Evolutionary conservation across 2,113 vertebrate species (phyloP).

Genomic region (Periophthalmus modestus): DNA sequence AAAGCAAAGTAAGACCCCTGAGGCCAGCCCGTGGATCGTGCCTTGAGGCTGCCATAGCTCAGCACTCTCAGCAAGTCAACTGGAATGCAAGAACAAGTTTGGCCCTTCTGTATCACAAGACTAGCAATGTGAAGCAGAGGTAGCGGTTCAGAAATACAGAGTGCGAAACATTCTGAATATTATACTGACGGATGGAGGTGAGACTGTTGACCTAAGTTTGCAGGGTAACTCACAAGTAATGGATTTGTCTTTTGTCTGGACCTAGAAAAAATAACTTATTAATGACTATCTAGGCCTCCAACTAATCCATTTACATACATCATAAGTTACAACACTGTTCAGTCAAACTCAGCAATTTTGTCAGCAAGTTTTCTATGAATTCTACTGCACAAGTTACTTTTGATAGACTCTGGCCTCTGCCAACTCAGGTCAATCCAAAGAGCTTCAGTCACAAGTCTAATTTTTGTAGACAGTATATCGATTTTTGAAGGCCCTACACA

Average conservation of each 20-base stretch:
- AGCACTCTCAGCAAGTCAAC: slow-evolving; percentile 68
- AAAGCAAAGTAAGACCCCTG: slow-evolving; percentile 63
- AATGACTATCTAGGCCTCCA: not conserved
- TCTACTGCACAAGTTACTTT: not conserved
- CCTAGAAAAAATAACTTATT: not conserved
- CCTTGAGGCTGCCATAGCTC: slow-evolving; percentile 52
- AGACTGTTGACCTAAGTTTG: not conserved
- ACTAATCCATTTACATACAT: not conserved
- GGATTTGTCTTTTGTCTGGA: not conserved
- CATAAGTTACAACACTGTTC: not conserved
- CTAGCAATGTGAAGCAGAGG: slow-evolving; percentile 12
- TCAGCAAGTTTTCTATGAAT: not conserved
- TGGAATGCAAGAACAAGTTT: slow-evolving; percentile 36
- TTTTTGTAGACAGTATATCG: too few relatives aligned
- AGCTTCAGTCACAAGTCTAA: not conserved
- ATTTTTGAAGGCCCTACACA: too few relatives aligned
- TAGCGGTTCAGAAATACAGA: not conserved
- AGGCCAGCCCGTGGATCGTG: slow-evolving; percentile 59
- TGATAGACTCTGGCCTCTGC: not conserved
- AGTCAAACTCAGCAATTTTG: not conserved
- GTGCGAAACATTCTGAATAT: not conserved
- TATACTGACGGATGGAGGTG: not conserved
- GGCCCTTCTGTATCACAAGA: slow-evolving; percentile 15
- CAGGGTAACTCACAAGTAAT: not conserved
- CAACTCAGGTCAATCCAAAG: not conserved